Evolutionary conservation across 1,140 invertebrate genomes (phyloP).

Genomic region (Ips typographus): DNA sequence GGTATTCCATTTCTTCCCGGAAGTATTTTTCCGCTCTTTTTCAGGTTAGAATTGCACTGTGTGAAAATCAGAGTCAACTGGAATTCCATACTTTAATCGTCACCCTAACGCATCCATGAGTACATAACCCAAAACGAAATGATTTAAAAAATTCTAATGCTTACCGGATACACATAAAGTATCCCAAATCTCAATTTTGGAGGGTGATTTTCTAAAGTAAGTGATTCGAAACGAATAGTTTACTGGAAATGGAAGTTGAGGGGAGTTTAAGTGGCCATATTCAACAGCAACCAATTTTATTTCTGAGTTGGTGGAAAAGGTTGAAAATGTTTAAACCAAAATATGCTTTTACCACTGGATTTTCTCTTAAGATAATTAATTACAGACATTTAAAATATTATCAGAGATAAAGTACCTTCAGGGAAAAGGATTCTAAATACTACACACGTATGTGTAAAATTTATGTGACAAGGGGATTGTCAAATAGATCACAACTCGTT

Average conservation of each 20-base stretch:
- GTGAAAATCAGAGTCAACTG: too few relatives aligned
- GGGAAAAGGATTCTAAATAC: too few relatives aligned
- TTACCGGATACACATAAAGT: background rate
- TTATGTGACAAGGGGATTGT: conserved; percentile 1
- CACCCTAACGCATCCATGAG: too few relatives aligned
- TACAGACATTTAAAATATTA: too few relatives aligned
- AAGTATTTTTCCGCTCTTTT: too few relatives aligned
- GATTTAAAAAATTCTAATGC: background rate
- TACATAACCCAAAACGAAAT: background rate
- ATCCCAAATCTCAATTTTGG: conserved; percentile 13
- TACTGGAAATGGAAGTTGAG: conserved; percentile 2
- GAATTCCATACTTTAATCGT: too few relatives aligned
- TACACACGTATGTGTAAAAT: background rate
- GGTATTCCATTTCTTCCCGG: too few relatives aligned
- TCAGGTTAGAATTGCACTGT: too few relatives aligned
- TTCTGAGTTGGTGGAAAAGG: background rate
- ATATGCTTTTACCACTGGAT: too few relatives aligned
- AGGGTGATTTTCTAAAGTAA: conserved; percentile 17
- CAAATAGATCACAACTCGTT: background rate
- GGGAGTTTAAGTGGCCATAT: conserved; percentile 1
- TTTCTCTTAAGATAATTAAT: too few relatives aligned
- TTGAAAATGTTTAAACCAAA: background rate
- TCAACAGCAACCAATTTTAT: background rate
- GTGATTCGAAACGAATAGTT: conserved; percentile 14
- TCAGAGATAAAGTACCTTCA: too few relatives aligned